A percentile compares a stretch with the other conserved stretches of the same genome.
These are phyloP conservation scores for Drosophila busckii DNA, from an alignment of 1,140 invertebrate species.

Conservation along the genomic window DNA sequence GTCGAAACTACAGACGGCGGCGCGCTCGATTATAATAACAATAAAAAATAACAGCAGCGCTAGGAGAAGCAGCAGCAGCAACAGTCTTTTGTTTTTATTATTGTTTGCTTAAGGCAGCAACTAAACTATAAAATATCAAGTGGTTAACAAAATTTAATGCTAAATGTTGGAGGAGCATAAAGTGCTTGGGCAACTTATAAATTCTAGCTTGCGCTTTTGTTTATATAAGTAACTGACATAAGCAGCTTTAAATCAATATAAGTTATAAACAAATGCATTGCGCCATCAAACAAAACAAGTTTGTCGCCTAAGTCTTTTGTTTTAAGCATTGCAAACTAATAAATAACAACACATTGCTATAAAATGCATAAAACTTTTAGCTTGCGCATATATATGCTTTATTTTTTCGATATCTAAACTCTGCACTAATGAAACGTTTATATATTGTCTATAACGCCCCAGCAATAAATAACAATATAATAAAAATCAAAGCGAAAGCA, in stretches of 20 bases:
- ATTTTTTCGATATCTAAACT: slow-evolving; percentile 14
- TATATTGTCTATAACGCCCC: slow-evolving; percentile 37
- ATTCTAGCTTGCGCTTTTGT: slow-evolving; percentile 33
- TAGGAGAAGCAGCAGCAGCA: no score
- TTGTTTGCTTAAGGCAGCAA: slow-evolving; percentile 21
- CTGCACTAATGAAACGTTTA: slow-evolving; percentile 67
- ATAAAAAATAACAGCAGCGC: slow-evolving; percentile 20
- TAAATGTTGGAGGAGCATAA: no score
- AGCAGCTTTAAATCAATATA: slow-evolving; percentile 33
- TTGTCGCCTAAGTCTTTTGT: slow-evolving; percentile 71
- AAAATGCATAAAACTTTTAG: slow-evolving; percentile 48
- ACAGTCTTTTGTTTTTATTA: slow-evolving; percentile 4
- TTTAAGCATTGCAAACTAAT: slow-evolving; percentile 58
- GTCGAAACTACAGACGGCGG: slow-evolving; percentile 33
- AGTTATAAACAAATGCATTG: not conserved
- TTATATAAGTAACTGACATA: slow-evolving; percentile 52
- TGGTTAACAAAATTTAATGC: no score
- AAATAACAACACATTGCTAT: slow-evolving; percentile 59
- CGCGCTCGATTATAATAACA: slow-evolving; percentile 44
- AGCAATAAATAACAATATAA: slow-evolving; percentile 24
- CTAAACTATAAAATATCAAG: slow-evolving; percentile 37
- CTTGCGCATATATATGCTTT: not conserved
- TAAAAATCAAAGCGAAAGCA: slow-evolving; percentile 5
- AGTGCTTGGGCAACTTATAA: no score
- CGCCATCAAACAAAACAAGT: slow-evolving; percentile 47